Percentiles rank a stretch among this genome's conserved stretches.
phyloP scores from a whole-genome alignment of 37 sponge, comb jelly and placozoan genomes.

The Lycopodina hypogea region DNA sequence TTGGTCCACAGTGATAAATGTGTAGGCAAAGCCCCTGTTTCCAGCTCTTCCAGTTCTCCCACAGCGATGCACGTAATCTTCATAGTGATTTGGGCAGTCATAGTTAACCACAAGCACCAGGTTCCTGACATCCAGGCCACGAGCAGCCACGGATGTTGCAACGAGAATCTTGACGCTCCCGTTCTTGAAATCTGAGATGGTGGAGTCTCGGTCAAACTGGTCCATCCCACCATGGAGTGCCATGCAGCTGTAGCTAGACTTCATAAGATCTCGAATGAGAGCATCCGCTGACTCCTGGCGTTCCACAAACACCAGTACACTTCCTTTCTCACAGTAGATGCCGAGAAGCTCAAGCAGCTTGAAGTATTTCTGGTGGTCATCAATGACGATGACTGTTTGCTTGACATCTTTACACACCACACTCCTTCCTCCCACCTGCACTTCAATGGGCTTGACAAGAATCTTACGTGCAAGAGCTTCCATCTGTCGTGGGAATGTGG shows the following conservation, averaged over 20 bases:
- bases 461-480: slow-evolving; percentile 97
- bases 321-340: slow-evolving; percentile 81
- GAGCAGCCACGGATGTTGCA: slow-evolving; percentile 98
- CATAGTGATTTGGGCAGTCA: slow-evolving; percentile 99
- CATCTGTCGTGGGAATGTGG: slow-evolving; percentile 98
- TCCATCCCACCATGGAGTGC: slow-evolving; percentile 99
- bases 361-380: slow-evolving; percentile 86
- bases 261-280: slow-evolving; percentile 88
- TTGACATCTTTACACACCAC: slow-evolving; percentile 94
- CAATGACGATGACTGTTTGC: slow-evolving; percentile 86
- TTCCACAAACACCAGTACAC: slow-evolving; percentile 92
- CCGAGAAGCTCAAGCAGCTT: slow-evolving; percentile 96
- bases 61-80: slow-evolving; percentile 98
- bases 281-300: slow-evolving; percentile 87
- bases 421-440: slow-evolving; percentile 95
- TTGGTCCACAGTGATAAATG: slow-evolving; percentile 87
- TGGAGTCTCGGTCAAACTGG: slow-evolving; percentile 91
- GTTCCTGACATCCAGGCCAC: slow-evolving; percentile 94
- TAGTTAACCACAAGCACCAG: slow-evolving; percentile 94
- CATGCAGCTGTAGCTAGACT: slow-evolving; percentile 87
- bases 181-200: slow-evolving; percentile 93
- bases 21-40: slow-evolving; percentile 92
- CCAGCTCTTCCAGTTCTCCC: slow-evolving; percentile 98
- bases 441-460: slow-evolving; percentile 89
- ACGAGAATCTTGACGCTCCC: slow-evolving; percentile 83